Evolutionary conservation across 2,113 vertebrate genomes (phyloP).

Genomic region (Carlito syrichta): DNA sequence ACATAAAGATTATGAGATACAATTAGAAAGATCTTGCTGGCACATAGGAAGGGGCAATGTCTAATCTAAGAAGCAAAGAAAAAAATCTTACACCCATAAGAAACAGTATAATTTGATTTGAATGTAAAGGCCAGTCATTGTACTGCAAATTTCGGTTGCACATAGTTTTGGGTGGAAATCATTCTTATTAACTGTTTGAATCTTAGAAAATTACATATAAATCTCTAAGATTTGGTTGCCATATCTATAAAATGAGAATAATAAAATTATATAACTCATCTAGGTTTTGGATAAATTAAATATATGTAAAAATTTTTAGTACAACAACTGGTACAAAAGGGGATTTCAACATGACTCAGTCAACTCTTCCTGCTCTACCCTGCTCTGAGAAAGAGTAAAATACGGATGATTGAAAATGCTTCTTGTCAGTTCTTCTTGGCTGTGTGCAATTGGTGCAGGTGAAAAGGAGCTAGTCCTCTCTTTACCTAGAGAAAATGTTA

Average conservation of each 20-base stretch:
- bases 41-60: accelerated
- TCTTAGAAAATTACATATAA: background rate
- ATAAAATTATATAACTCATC: background rate
- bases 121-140: background rate
- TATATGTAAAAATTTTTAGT: background rate
- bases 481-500: background rate
- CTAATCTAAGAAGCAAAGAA: background rate
- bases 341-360: background rate
- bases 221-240: background rate
- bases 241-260: background rate
- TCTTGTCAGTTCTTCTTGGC: background rate
- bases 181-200: background rate
- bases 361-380: background rate
- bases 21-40: background rate
- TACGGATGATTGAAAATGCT: background rate
- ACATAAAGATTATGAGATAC: background rate
- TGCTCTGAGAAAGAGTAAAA: background rate
- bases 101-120: background rate
- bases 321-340: background rate
- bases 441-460: background rate
- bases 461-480: background rate
- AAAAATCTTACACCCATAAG: background rate
- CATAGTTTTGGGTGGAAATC: background rate
- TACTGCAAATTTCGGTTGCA: background rate
- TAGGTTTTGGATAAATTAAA: background rate